Evolutionary conservation across 2,797 vertebrate species (phyloP).

Genomic region (Perodicticus potto): DNA sequence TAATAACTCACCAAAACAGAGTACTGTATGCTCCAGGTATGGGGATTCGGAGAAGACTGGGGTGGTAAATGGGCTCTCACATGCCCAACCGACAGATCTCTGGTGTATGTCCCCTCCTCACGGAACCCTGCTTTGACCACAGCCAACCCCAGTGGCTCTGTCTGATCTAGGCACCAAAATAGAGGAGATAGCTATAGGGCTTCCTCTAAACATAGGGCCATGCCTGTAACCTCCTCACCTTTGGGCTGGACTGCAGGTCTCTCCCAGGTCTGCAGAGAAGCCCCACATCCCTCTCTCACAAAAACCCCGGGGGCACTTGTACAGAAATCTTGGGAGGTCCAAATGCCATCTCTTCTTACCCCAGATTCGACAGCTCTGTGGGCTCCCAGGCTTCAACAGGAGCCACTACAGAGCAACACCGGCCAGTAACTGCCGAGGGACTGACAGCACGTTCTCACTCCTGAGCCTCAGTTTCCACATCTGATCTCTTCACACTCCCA

Average conservation of each 20-base stretch:
- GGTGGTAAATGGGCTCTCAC: not conserved
- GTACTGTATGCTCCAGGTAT: accelerated
- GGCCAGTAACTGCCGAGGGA: not conserved
- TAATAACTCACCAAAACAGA: not conserved
- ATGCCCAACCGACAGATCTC: not conserved
- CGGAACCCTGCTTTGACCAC: not conserved
- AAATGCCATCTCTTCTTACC: not conserved
- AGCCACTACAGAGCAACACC: not conserved
- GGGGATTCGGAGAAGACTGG: not conserved
- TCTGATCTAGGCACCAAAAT: not conserved
- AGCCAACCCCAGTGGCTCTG: not conserved
- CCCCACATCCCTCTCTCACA: not conserved
- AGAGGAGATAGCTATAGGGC: not conserved
- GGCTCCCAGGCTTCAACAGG: not conserved
- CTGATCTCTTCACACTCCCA: not conserved
- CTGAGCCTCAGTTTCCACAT: not conserved
- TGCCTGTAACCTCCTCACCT: not conserved
- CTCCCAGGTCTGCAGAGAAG: not conserved
- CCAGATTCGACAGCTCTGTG: not conserved
- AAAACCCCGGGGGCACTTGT: not conserved
- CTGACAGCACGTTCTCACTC: not conserved
- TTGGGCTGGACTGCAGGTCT: not conserved
- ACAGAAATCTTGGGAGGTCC: not conserved
- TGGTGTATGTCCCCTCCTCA: not conserved
- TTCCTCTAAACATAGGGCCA: not conserved